These are phyloP conservation scores for Uropsilus gracilis DNA, from an alignment of 2,113 vertebrate species.

Conservation along the genomic window DNA sequence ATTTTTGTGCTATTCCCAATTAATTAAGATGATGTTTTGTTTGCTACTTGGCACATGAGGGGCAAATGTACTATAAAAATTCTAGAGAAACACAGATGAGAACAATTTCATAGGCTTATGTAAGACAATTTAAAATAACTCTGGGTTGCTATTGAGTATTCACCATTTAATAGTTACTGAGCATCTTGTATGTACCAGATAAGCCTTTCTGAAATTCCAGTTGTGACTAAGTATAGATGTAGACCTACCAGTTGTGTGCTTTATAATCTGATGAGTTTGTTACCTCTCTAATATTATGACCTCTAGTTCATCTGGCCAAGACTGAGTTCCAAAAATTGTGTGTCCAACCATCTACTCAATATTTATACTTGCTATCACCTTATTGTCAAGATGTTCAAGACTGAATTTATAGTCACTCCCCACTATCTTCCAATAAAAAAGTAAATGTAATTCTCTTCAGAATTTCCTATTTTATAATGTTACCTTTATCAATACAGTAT, in stretches of 20 bases:
- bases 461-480: background rate
- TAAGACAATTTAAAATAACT: conserved; percentile 16
- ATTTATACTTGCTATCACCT: background rate
- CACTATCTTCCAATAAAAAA: conserved; percentile 12
- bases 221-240: conserved; percentile 1
- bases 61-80: background rate
- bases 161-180: conserved; percentile 14
- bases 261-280: background rate
- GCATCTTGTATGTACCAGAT: background rate
- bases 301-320: conserved; percentile 17
- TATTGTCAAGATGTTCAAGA: background rate
- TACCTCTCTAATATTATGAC: background rate
- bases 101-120: conserved; percentile 3
- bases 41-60: background rate
- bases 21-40: conserved; percentile 15
- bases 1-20: conserved; percentile 1
- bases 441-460: background rate
- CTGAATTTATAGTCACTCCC: background rate
- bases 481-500: background rate
- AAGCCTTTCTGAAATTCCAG: background rate
- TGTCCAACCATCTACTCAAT: background rate
- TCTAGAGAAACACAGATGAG: background rate
- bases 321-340: conserved; percentile 10
- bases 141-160: background rate
- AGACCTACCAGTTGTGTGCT: background rate